Evolutionary conservation across 2,113 vertebrate genomes (phyloP), one percentile per base, ranked within the genome.

Genomic region (Steatornis caripensis): DNA sequence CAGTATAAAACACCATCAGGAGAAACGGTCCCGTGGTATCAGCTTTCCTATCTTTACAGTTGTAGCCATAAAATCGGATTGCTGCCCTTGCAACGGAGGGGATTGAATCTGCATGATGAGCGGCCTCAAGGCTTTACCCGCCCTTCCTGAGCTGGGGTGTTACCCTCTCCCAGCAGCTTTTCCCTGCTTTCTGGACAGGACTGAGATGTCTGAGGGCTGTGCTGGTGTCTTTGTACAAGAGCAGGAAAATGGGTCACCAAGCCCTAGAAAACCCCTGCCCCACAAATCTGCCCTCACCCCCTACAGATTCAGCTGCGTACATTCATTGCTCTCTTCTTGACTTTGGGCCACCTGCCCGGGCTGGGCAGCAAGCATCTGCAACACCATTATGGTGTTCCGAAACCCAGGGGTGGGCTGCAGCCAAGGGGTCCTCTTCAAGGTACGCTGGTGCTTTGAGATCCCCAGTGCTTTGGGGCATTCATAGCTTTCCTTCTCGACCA

Each of bases 31-130:
- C 74, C 1, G 0, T 39, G 54, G 45, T 90, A 51, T 79, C 91
- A 54, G 66, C 75, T 43, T 13, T 24, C n/a, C 10, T 7, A 22
- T 55, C 87, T 85, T 69, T 65, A 30, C 10, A 48, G 77, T 8
- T 41, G 57, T 18, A 69, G 81, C 71, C 85, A 58, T 87, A 83
- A 91, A 76, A 49, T 12, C 80, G n/a, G 77, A 5, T 15, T 6
- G 30, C 71, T 78, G 65, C 37, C 54, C n/a, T 60, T 4, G 48
- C 60, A 82, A 80, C 2, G 1, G 2, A 16, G 3, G 45, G 41
- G 22, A 11, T 6, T 3, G 4, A 54, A 24, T 8, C 86, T 32
- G 34, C 0, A 0, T 2, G 13, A 49, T 2, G 4, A 43, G 22
- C 3, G 9, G 39, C 20, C 36, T 57, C 49, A 41, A 5, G 24